Conservation (phyloP, 2,888 invertebrate species). For the Campoplex nolae region DNA sequence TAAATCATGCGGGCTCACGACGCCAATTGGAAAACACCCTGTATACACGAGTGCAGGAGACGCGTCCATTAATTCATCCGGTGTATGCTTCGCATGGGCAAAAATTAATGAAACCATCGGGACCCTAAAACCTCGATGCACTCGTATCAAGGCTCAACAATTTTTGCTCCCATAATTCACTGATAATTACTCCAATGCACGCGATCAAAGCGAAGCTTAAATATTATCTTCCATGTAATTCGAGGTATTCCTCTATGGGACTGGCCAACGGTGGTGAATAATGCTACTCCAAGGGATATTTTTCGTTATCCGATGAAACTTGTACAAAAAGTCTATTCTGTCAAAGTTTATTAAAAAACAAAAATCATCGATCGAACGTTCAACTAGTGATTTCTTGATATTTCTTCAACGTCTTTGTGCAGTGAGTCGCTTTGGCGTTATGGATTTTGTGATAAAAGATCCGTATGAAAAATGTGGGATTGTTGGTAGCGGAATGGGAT, state of each 20-base stretch:
- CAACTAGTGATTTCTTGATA: too few species aligned
- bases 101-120: slow-evolving; percentile 54
- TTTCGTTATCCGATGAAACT: background rate
- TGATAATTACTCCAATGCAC: slow-evolving; percentile 40
- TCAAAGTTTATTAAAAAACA: too few species aligned
- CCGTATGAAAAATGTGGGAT: too few species aligned
- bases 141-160: slow-evolving; percentile 22
- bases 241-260: background rate
- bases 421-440: too few species aligned
- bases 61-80: slow-evolving; percentile 36
- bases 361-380: too few species aligned
- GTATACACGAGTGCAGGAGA: background rate
- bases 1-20: too few species aligned
- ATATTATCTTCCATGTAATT: slow-evolving; percentile 25
- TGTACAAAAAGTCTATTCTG: too few species aligned
- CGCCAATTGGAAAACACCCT: too few species aligned
- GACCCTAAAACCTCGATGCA: slow-evolving; percentile 5
- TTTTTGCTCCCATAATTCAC: slow-evolving; percentile 44
- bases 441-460: too few species aligned
- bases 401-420: too few species aligned
- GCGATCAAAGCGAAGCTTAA: background rate
- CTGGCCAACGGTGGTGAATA: slow-evolving; percentile 25
- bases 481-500: too few species aligned
- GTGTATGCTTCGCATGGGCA: slow-evolving; percentile 5
- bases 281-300: background rate